Evolutionary conservation across 1,140 invertebrate genomes (phyloP).

Genomic region (Drosophila pectinifera): DNA sequence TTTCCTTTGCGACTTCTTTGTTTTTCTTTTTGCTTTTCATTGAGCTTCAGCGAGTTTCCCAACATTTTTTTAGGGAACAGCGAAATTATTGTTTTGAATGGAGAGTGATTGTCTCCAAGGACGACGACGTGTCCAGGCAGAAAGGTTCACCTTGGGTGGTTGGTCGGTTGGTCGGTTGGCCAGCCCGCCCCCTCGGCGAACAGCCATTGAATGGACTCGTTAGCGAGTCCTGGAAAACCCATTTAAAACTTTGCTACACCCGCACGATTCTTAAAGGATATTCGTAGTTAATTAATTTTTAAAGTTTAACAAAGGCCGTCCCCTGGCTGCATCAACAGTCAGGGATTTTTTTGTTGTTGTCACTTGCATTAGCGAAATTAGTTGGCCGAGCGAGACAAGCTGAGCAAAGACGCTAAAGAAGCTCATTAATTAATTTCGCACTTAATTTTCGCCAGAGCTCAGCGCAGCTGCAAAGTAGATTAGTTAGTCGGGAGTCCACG

Average conservation of each 20-base stretch:
- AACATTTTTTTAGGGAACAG: constrained; percentile 61
- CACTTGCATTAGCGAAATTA: constrained; percentile 80
- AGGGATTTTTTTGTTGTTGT: constrained; percentile 44
- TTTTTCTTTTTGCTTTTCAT: constrained; percentile 46
- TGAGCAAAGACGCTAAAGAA: constrained; percentile 27
- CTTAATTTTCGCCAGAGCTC: constrained; percentile 51
- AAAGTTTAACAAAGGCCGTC: constrained; percentile 66
- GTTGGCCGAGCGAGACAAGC: constrained; percentile 15
- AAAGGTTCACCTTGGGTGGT: constrained; percentile 52
- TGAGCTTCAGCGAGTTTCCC: constrained; percentile 56
- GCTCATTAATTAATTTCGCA: constrained; percentile 73
- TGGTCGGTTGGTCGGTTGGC: constrained; percentile 1
- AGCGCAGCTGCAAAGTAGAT: constrained; percentile 7
- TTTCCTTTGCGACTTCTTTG: constrained; percentile 32
- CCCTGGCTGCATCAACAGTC: constrained; percentile 56
- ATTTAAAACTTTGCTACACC: constrained; percentile 54
- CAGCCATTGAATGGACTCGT: constrained; percentile 42
- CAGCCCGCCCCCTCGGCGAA: not conserved
- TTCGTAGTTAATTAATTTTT: constrained; percentile 81
- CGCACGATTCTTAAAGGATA: constrained; percentile 65
- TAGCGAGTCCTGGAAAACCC: constrained; percentile 59
- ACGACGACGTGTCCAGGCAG: constrained; percentile 64
- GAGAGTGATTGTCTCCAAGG: constrained; percentile 84
- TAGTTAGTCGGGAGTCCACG: constrained; percentile 1
- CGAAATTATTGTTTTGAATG: constrained; percentile 83